Conservation (phyloP, 2,113 vertebrate species). For the Chloropsis hardwickii region DNA sequence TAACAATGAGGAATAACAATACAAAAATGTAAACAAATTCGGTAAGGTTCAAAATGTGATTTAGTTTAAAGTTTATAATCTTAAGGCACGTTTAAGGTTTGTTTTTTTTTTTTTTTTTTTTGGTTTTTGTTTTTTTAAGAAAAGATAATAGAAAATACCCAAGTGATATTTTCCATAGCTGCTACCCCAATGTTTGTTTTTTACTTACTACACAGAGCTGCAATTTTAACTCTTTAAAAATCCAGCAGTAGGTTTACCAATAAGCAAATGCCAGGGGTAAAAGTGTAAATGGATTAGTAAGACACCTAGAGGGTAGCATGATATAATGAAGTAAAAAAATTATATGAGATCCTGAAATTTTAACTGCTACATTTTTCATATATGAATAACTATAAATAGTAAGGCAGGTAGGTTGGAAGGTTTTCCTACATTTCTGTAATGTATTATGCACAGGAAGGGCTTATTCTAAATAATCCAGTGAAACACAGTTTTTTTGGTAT, state of each 20-base stretch:
- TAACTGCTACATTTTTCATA: background rate
- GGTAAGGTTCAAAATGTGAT: background rate
- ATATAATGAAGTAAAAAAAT: background rate
- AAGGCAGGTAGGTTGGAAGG: background rate
- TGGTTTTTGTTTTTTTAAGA: background rate
- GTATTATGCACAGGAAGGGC: background rate
- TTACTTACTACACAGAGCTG: background rate
- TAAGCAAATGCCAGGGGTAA: background rate
- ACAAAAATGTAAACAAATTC: background rate
- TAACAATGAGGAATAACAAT: background rate
- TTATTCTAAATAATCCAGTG: background rate
- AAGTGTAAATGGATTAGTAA: background rate
- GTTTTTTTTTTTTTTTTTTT: accelerated
- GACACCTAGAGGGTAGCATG: background rate
- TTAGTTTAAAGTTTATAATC: background rate
- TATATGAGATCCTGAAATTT: background rate
- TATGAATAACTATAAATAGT: background rate
- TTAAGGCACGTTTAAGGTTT: background rate
- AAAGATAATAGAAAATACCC: background rate
- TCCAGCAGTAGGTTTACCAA: background rate
- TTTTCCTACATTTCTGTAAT: background rate
- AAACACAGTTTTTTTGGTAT: background rate
- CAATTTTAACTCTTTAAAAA: background rate
- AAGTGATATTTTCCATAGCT: background rate
- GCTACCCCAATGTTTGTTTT: accelerated